phyloP scores from a whole-genome alignment of 2,888 invertebrate genomes.

The Drosophila mercatorum region DNA sequence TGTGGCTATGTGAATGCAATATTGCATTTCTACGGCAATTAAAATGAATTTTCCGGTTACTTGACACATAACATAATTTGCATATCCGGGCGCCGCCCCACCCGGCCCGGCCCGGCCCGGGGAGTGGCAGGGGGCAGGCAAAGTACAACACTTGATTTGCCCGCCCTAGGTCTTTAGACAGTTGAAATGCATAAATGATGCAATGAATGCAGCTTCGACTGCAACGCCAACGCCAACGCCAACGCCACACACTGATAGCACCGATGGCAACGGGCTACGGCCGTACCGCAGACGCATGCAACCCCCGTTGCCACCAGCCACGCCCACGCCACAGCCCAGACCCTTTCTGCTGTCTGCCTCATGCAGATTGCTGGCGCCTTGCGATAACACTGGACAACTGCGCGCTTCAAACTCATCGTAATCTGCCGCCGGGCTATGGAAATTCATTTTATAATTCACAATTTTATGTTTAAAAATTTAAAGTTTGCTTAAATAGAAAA shows the following conservation, averaged over 20 bases:
- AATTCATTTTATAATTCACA: too few relatives aligned
- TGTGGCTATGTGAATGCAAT: slow-evolving; percentile 49
- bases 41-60: slow-evolving; percentile 84
- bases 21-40: slow-evolving; percentile 81
- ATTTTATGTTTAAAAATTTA: too few relatives aligned
- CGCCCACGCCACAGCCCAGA: neutral
- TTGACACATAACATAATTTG: slow-evolving; percentile 84
- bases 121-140: too few relatives aligned
- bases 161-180: slow-evolving; percentile 54
- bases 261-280: slow-evolving; percentile 10
- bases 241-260: slow-evolving; percentile 23
- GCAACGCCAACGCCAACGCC: slow-evolving; percentile 25
- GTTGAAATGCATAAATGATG: slow-evolving; percentile 73
- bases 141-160: slow-evolving; percentile 27
- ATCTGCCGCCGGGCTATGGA: neutral
- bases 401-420: neutral
- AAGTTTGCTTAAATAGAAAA: too few relatives aligned
- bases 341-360: slow-evolving; percentile 4
- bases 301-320: slow-evolving; percentile 43
- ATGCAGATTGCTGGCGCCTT: slow-evolving; percentile 49
- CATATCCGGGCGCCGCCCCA: slow-evolving; percentile 72
- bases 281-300: slow-evolving; percentile 61
- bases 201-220: slow-evolving; percentile 44
- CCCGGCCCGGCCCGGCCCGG: slow-evolving; percentile 11
- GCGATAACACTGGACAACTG: slow-evolving; percentile 50